Evolutionary conservation across 2,888 invertebrate genomes (phyloP).

Genomic region (Leptopilina syphax): DNA sequence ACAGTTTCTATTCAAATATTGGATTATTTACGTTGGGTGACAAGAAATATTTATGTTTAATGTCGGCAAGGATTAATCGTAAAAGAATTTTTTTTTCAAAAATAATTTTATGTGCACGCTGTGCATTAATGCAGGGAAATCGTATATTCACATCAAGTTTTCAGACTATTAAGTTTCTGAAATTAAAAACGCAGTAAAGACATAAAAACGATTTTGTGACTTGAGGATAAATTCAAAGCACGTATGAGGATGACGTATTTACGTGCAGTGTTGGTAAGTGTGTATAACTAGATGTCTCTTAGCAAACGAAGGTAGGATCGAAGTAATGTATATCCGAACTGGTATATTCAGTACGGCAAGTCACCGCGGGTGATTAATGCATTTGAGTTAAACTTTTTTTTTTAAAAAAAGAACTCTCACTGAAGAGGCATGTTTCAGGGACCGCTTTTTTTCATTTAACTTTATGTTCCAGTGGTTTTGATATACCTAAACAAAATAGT

Average conservation of each 20-base stretch:
- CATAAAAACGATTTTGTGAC: slow-evolving; percentile 10
- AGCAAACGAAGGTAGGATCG: slow-evolving; percentile 46
- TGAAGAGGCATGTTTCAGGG: slow-evolving; percentile 63
- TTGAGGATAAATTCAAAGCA: slow-evolving; percentile 17
- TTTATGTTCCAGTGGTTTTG: slow-evolving; percentile 68
- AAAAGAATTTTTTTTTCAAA: not conserved
- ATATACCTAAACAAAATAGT: slow-evolving; percentile 53
- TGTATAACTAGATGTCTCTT: slow-evolving; percentile 31
- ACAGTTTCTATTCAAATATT: too few relatives aligned
- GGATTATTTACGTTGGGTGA: too few relatives aligned
- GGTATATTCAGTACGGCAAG: slow-evolving; percentile 41
- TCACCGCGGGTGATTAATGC: slow-evolving; percentile 70
- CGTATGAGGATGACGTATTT: slow-evolving; percentile 37
- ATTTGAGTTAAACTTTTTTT: slow-evolving; percentile 67
- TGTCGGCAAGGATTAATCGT: not conserved
- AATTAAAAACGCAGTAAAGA: slow-evolving; percentile 32
- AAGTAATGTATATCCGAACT: slow-evolving; percentile 51
- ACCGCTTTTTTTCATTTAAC: slow-evolving; percentile 69
- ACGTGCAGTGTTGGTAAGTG: slow-evolving; percentile 26
- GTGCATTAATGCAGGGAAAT: not conserved
- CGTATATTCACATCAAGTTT: slow-evolving; percentile 34
- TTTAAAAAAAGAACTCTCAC: slow-evolving; percentile 44
- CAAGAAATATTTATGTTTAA: not conserved
- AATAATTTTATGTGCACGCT: not conserved
- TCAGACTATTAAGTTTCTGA: slow-evolving; percentile 23